phyloP scores from a whole-genome alignment of 1,140 invertebrate genomes.

The Ectropis grisescens region DNA sequence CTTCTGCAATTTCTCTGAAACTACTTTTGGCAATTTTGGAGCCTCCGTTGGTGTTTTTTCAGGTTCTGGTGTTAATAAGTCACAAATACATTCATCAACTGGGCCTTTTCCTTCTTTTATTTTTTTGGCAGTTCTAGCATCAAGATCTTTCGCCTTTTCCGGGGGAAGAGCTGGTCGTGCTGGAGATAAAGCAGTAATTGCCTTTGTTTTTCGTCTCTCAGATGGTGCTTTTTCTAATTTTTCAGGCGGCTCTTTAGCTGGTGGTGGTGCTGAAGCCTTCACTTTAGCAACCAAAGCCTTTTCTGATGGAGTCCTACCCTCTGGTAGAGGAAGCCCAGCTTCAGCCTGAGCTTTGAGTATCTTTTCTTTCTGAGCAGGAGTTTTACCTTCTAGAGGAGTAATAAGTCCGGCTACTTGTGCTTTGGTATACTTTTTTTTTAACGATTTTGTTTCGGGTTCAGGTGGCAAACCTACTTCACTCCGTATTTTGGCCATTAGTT shows the following conservation, averaged over 20 bases:
- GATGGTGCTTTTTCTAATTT: conserved; percentile 21
- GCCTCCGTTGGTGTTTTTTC: conserved; percentile 18
- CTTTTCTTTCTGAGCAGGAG: conserved; percentile 22
- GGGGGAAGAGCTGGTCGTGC: conserved; percentile 16
- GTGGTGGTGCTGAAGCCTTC: conserved; percentile 9
- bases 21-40: conserved; percentile 5
- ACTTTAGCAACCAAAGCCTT: conserved; percentile 22
- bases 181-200: conserved; percentile 10
- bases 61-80: conserved; percentile 1
- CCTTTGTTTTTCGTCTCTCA: conserved; percentile 18
- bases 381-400: conserved; percentile 21
- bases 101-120: conserved; percentile 20
- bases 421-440: conserved; percentile 1
- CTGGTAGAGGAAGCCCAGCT: conserved; percentile 17
- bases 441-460: conserved; percentile 6
- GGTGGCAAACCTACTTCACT: background rate
- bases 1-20: conserved; percentile 19
- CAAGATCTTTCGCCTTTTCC: conserved; percentile 23
- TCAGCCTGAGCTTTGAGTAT: conserved; percentile 15
- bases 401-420: conserved; percentile 1
- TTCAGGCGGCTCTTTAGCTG: conserved; percentile 16
- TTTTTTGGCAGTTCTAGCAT: conserved; percentile 12
- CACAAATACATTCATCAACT: conserved; percentile 18
- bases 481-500: conserved; percentile 9
- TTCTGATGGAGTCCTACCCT: conserved; percentile 20